Evolutionary conservation across 2,113 vertebrate genomes (phyloP).

Genomic region (Terrapene triunguis): DNA sequence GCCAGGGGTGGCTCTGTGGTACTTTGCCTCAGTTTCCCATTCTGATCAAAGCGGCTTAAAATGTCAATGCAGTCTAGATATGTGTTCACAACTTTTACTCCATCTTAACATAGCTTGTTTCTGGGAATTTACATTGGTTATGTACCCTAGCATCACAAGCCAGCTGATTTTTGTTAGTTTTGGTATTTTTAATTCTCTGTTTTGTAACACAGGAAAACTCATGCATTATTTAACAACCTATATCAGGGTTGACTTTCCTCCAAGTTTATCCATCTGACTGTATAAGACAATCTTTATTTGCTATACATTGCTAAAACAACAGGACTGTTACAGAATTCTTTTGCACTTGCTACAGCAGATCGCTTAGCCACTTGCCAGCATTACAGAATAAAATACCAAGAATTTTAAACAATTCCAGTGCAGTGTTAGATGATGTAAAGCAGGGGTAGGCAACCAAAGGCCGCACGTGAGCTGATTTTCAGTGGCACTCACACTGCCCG

Average conservation of each 20-base stretch:
- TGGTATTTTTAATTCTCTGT: not conserved
- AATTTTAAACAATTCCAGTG: not conserved
- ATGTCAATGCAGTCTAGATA: not conserved
- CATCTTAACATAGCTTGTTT: not conserved
- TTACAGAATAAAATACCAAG: fast-evolving
- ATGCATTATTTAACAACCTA: not conserved
- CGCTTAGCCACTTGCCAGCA: not conserved
- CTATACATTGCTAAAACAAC: not conserved
- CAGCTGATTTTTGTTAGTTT: not conserved
- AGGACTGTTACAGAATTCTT: not conserved
- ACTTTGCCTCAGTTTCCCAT: too few species aligned
- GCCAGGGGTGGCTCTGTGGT: too few species aligned
- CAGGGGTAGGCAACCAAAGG: too few species aligned
- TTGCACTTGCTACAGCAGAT: not conserved
- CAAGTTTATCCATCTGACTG: not conserved
- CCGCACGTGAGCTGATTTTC: too few species aligned
- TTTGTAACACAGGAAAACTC: not conserved
- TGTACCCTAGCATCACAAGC: not conserved
- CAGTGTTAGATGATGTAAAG: not conserved
- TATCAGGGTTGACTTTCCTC: not conserved
- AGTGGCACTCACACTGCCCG: too few species aligned
- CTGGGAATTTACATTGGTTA: not conserved
- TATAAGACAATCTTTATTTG: not conserved
- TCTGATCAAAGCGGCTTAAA: too few species aligned
- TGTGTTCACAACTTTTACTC: not conserved